phyloP scores from a whole-genome alignment of 2,113 vertebrate species.

The Pseudonaja textilis region DNA sequence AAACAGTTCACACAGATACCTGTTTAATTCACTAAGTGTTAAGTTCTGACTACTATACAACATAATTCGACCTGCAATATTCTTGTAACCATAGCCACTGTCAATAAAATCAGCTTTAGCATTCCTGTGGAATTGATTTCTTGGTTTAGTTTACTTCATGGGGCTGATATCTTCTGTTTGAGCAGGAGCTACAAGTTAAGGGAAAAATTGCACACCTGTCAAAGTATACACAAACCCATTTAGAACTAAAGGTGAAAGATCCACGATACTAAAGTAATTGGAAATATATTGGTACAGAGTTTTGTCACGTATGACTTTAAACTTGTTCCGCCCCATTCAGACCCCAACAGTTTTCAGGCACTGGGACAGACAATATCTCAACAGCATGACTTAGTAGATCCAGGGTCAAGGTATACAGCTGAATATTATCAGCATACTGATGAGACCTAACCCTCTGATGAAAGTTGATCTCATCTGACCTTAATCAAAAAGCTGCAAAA shows the following conservation, averaged over 20 bases:
- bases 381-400: too few relatives aligned
- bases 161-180: not conserved
- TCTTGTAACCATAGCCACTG: not conserved
- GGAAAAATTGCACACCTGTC: not conserved
- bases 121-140: not conserved
- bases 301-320: not conserved
- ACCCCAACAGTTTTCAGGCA: not conserved
- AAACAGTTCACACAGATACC: not conserved
- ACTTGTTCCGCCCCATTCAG: not conserved
- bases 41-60: not conserved
- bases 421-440: too few relatives aligned
- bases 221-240: not conserved
- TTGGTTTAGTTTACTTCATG: not conserved
- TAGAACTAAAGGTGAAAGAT: not conserved
- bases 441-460: too few relatives aligned
- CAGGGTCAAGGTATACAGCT: too few relatives aligned
- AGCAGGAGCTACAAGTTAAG: not conserved
- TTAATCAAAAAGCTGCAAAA: too few relatives aligned
- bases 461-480: too few relatives aligned
- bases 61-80: not conserved
- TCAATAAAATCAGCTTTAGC: not conserved
- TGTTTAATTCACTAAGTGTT: not conserved
- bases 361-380: too few relatives aligned
- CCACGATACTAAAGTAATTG: not conserved
- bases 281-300: not conserved